A percentile compares a stretch with the other conserved stretches of the same genome.
Evolutionary conservation across 2,888 invertebrate species (phyloP).

Genomic region (Deroplatys truncata): DNA sequence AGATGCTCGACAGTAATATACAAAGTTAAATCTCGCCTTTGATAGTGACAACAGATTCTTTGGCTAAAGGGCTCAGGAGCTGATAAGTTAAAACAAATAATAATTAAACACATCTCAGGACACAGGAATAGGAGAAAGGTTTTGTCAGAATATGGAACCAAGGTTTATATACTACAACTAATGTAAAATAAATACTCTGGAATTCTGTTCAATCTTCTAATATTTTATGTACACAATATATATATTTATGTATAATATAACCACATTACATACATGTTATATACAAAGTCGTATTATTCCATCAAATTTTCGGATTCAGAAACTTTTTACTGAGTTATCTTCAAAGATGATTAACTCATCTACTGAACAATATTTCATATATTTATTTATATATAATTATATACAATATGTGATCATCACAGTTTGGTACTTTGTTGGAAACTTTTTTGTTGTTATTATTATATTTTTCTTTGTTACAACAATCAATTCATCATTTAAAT

Average conservation of each 20-base stretch:
- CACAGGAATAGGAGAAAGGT: background rate
- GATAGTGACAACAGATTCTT: background rate
- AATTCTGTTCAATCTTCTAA: slow-evolving; percentile 22
- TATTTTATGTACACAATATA: slow-evolving; percentile 30
- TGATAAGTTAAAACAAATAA: background rate
- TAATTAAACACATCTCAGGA: background rate
- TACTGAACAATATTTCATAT: background rate
- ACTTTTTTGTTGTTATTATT: slow-evolving; percentile 8
- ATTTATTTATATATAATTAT: background rate
- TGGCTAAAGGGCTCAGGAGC: background rate
- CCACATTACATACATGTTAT: slow-evolving; percentile 29
- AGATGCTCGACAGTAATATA: too few relatives aligned
- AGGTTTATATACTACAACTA: background rate
- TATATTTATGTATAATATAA: slow-evolving; percentile 30
- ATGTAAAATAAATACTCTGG: background rate
- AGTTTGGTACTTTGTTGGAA: slow-evolving; percentile 28
- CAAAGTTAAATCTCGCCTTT: background rate
- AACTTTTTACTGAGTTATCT: background rate
- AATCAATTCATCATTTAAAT: background rate
- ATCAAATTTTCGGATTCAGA: background rate
- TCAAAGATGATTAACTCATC: background rate
- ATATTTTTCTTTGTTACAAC: slow-evolving; percentile 2
- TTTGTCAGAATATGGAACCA: background rate
- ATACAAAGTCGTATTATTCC: slow-evolving; percentile 20
- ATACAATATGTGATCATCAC: slow-evolving; percentile 30